These are phyloP conservation scores for Geodia barretti DNA, from an alignment of 37 sponge, comb jelly and placozoan genomes.

Conservation along the genomic window DNA sequence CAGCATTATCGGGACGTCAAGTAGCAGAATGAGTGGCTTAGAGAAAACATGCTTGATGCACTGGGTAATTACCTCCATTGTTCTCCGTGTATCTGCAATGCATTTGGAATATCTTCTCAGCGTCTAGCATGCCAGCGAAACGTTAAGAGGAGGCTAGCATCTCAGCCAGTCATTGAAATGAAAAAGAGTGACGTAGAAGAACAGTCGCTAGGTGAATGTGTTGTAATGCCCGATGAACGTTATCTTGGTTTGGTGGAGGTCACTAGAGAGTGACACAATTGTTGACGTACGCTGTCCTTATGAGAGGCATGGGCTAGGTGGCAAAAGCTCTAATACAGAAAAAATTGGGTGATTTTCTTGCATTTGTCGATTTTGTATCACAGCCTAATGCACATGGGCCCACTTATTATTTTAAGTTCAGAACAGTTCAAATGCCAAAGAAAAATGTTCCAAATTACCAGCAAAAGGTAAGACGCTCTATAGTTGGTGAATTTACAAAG, in stretches of 20 bases:
- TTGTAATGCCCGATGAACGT: neutral
- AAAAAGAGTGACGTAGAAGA: neutral
- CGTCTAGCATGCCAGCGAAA: slow-evolving; percentile 3
- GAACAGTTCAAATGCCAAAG: slow-evolving; percentile 6
- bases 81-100: neutral
- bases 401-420: no score
- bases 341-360: slow-evolving; percentile 26
- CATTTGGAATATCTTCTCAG: neutral
- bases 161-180: slow-evolving; percentile 1
- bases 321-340: slow-evolving; percentile 7
- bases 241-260: neutral
- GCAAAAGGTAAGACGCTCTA: slow-evolving; percentile 13
- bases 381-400: slow-evolving; percentile 59
- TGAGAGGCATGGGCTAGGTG: neutral
- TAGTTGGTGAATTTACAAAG: slow-evolving; percentile 54
- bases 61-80: slow-evolving; percentile 16
- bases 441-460: slow-evolving; percentile 17
- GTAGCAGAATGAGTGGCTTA: slow-evolving; percentile 50
- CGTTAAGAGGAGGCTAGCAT: neutral
- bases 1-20: slow-evolving; percentile 11
- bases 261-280: neutral
- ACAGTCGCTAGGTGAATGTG: slow-evolving; percentile 2
- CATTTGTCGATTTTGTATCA: slow-evolving; percentile 54
- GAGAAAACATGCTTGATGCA: slow-evolving; percentile 45
- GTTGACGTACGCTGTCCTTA: neutral